Evolutionary conservation across 2,113 vertebrate genomes (phyloP).

Genomic region (Aspiorhynchus laticeps): DNA sequence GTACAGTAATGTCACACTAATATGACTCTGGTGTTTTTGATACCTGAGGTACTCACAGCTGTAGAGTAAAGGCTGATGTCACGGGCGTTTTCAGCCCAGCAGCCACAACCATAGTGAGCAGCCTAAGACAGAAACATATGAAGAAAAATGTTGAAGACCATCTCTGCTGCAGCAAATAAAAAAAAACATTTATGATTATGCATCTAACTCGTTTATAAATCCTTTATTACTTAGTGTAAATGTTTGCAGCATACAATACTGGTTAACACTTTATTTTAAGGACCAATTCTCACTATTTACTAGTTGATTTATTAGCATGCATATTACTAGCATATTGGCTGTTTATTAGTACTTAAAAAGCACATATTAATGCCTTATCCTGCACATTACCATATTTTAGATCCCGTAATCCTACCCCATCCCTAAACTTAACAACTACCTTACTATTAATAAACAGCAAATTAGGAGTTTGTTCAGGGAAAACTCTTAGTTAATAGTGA

Average conservation of each 20-base stretch:
- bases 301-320: too few relatives aligned
- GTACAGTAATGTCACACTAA: neutral
- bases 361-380: too few relatives aligned
- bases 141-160: neutral
- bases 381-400: too few relatives aligned
- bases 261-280: too few relatives aligned
- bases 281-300: too few relatives aligned
- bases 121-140: slow-evolving; percentile 75
- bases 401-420: too few relatives aligned
- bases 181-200: neutral
- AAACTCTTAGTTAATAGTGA: too few relatives aligned
- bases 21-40: slow-evolving; percentile 61
- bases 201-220: neutral
- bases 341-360: too few relatives aligned
- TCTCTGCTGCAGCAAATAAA: neutral
- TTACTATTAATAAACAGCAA: too few relatives aligned
- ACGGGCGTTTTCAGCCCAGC: slow-evolving; percentile 97
- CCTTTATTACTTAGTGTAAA: neutral
- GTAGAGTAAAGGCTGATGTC: slow-evolving; percentile 92
- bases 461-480: too few relatives aligned
- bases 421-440: too few relatives aligned
- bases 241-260: neutral
- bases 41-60: slow-evolving; percentile 99
- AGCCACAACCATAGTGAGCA: slow-evolving; percentile 98
- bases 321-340: too few relatives aligned